These are phyloP conservation scores for Zonitis immaculata DNA, from an alignment of 2,888 invertebrate species.

Conservation along the genomic window DNA sequence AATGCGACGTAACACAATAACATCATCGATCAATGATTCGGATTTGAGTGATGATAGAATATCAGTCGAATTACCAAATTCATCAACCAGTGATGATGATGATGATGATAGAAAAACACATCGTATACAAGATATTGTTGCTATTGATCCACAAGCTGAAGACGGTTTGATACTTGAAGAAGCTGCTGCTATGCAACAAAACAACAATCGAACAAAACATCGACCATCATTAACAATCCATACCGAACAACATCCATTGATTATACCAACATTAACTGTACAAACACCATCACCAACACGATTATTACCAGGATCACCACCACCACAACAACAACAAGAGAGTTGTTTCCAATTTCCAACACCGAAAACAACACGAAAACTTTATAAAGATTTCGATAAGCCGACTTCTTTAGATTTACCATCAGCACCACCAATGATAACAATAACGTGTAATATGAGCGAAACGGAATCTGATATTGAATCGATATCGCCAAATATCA, in stretches of 20 bases:
- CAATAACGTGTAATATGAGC: conserved; percentile 70
- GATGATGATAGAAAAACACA: conserved; percentile 45
- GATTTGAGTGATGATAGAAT: conserved; percentile 51
- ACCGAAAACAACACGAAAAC: conserved; percentile 44
- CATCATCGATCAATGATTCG: conserved; percentile 51
- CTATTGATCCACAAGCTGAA: conserved; percentile 46
- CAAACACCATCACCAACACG: conserved; percentile 68
- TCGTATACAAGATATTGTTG: conserved; percentile 42
- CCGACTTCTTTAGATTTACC: conserved; percentile 59
- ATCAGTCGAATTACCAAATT: conserved; percentile 47
- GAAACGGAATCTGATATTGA: conserved; percentile 72
- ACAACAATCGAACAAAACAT: conserved; percentile 18
- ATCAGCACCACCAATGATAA: conserved; percentile 64
- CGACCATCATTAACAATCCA: conserved; percentile 34
- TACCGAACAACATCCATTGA: conserved; percentile 45
- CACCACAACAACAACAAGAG: conserved; percentile 48
- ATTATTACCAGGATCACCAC: conserved; percentile 55
- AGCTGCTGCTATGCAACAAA: conserved; percentile 45
- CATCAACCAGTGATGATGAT: conserved; percentile 43
- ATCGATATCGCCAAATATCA: conserved; percentile 58
- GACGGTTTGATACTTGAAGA: conserved; percentile 48
- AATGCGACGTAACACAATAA: conserved; percentile 48
- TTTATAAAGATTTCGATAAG: conserved; percentile 60
- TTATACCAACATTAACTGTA: conserved; percentile 62
- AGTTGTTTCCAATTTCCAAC: conserved; percentile 38